phyloP scores from a whole-genome alignment of 37 sponge, comb jelly and placozoan genomes.

The Ephydatia muelleri region DNA sequence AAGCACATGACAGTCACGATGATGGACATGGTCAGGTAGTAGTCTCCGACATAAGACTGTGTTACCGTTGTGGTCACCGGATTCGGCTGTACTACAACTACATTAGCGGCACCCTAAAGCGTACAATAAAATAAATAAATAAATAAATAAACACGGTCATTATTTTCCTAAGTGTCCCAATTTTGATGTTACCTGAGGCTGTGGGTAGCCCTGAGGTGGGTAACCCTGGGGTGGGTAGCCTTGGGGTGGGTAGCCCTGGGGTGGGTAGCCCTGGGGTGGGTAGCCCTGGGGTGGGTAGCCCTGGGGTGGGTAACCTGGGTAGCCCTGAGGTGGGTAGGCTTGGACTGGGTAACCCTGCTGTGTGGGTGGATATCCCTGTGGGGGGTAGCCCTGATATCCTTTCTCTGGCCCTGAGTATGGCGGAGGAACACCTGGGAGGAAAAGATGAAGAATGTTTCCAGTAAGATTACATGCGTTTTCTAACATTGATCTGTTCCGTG shows the following conservation, averaged over 20 bases:
- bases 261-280: not conserved
- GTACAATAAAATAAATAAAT: too few species aligned
- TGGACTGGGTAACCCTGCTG: not conserved
- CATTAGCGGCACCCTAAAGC: not conserved
- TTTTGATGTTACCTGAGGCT: not conserved
- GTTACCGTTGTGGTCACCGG: constrained; percentile 3
- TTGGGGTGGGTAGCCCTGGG: not conserved
- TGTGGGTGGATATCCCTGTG: not conserved
- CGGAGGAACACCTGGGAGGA: not conserved
- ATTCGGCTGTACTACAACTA: constrained; percentile 12
- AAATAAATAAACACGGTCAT: not conserved
- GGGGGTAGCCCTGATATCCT: too few species aligned
- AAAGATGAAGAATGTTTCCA: too few species aligned
- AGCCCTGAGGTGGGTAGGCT: not conserved
- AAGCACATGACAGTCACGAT: not conserved
- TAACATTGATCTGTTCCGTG: too few species aligned
- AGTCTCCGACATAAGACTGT: constrained; percentile 2
- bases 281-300: not conserved
- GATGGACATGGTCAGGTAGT: constrained; percentile 25
- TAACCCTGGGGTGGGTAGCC: not conserved
- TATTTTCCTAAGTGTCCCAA: not conserved
- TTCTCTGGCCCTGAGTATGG: not conserved
- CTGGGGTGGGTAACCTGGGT: not conserved
- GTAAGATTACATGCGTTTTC: too few species aligned
- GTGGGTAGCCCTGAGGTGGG: not conserved